phyloP scores from a whole-genome alignment of 1,140 invertebrate species.

The Lasioglossum albipes region DNA sequence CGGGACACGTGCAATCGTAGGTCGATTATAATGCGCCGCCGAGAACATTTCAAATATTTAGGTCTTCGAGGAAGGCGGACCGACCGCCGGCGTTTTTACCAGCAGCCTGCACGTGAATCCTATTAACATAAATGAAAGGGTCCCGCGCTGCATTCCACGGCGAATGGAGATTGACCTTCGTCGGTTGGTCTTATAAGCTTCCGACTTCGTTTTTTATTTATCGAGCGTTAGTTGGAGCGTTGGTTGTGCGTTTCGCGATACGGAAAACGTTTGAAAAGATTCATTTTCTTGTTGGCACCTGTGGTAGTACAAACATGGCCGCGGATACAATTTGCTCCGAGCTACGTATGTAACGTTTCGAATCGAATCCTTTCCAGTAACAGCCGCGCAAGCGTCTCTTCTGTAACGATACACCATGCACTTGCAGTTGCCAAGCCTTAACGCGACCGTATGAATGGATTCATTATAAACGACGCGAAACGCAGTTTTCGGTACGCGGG shows the following conservation, averaged over 20 bases:
- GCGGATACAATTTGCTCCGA: not conserved
- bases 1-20: constrained; percentile 1
- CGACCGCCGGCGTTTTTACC: constrained; percentile 23
- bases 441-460: constrained; percentile 9
- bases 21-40: not conserved
- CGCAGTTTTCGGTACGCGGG: constrained; percentile 8
- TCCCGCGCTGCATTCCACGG: constrained; percentile 37
- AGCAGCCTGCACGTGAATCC: constrained; percentile 27
- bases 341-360: not conserved
- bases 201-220: too few relatives aligned
- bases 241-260: too few relatives aligned
- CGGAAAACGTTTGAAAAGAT: too few relatives aligned
- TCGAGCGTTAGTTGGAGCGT: too few relatives aligned
- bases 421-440: not conserved
- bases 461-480: constrained; percentile 24
- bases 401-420: not conserved
- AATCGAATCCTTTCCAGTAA: constrained; percentile 1
- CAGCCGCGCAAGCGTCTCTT: not conserved
- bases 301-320: not conserved
- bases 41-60: constrained; percentile 33
- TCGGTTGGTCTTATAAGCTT: too few relatives aligned
- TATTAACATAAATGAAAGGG: constrained; percentile 64
- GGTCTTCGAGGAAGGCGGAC: constrained; percentile 23
- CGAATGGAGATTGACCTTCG: constrained; percentile 59
- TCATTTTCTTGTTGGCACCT: not conserved